Conservation (phyloP, 2,888 invertebrate genomes). For the Mesorhabditis spiculigera region DNA sequence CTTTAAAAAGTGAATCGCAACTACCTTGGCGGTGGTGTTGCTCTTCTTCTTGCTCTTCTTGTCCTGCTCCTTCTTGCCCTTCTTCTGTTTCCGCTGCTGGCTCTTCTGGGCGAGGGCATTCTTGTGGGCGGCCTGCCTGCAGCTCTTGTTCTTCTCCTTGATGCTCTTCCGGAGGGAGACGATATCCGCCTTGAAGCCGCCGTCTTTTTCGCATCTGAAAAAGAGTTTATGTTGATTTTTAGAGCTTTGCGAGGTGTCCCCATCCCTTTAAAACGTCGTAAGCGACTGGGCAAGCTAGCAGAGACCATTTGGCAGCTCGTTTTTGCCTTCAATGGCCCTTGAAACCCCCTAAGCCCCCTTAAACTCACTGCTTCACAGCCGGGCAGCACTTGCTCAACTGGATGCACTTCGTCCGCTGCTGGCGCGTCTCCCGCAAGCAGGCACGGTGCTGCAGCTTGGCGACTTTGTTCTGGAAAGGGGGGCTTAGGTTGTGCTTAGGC, state of each 20-base stretch:
- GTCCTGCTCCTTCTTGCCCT: background rate
- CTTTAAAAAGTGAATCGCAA: too few relatives aligned
- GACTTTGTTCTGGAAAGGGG: background rate
- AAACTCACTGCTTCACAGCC: background rate
- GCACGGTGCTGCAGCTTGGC: constrained; percentile 5
- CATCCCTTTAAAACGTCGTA: too few relatives aligned
- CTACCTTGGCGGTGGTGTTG: background rate
- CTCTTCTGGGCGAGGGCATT: background rate
- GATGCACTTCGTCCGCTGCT: background rate
- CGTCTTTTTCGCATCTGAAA: background rate
- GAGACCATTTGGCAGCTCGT: too few relatives aligned
- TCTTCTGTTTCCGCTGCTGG: background rate
- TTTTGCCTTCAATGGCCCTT: too few relatives aligned
- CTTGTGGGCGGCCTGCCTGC: background rate
- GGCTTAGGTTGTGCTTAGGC: too few relatives aligned
- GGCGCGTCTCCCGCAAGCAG: background rate
- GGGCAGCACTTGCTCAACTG: background rate
- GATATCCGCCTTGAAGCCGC: background rate
- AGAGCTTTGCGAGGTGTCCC: too few relatives aligned
- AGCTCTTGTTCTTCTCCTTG: background rate
- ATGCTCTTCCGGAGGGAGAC: background rate
- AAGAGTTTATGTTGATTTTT: background rate
- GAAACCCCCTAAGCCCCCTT: too few relatives aligned
- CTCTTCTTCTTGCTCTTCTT: background rate
- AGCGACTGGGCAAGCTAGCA: too few relatives aligned